Conservation (phyloP, 2,888 invertebrate species). For the Drosophila lutescens region DNA sequence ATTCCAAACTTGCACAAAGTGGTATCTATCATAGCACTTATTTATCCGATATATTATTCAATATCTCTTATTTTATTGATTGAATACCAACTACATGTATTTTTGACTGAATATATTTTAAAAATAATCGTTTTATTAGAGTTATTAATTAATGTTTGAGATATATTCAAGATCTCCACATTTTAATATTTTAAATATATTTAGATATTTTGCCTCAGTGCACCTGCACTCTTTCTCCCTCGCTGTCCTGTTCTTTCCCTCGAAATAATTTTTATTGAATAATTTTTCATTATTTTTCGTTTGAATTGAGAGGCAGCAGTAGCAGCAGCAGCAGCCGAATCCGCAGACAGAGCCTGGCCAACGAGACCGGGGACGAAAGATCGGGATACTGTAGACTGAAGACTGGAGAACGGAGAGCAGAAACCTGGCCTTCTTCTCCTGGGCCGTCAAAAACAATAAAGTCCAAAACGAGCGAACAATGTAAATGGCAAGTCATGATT, state of each 20-base stretch:
- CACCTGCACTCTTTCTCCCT: slow-evolving; percentile 10
- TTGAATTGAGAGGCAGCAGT: slow-evolving; percentile 73
- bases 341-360: slow-evolving; percentile 41
- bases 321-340: slow-evolving; percentile 32
- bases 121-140: no score
- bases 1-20: no score
- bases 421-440: slow-evolving; percentile 33
- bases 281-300: slow-evolving; percentile 83
- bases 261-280: slow-evolving; percentile 83
- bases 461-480: slow-evolving; percentile 83
- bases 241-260: slow-evolving; percentile 28
- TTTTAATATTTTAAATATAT: no score
- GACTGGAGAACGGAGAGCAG: slow-evolving; percentile 13
- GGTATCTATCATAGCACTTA: background rate
- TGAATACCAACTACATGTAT: no score
- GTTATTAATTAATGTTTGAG: no score
- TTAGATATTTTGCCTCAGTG: slow-evolving; percentile 5
- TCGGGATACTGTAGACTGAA: background rate
- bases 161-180: no score
- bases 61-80: no score
- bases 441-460: slow-evolving; percentile 82
- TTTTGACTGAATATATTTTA: no score
- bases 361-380: slow-evolving; percentile 1
- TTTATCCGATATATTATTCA: no score
- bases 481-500: slow-evolving; percentile 84